These are phyloP conservation scores for Zelostemma sp. DNA, from an alignment of 1,140 invertebrate species.

Conservation along the genomic window DNA sequence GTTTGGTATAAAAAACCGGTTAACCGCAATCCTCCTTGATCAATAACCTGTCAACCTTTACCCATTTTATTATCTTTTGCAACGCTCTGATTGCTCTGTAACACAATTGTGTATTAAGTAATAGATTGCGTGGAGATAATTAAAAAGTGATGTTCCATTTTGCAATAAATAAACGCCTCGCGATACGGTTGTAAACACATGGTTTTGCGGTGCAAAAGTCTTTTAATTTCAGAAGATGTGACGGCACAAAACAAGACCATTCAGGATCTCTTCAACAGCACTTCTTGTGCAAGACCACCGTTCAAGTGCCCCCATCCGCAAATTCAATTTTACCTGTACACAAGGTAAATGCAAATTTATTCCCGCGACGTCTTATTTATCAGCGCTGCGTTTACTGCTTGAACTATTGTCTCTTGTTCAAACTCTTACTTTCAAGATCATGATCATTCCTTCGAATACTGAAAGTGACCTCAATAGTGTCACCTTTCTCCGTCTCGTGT, in stretches of 20 bases:
- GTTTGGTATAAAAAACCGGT: conserved; percentile 39
- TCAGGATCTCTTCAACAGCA: conserved; percentile 81
- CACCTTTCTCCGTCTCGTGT: conserved; percentile 61
- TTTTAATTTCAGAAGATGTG: conserved; percentile 48
- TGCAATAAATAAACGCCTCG: too few relatives aligned
- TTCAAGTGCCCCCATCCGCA: conserved; percentile 84
- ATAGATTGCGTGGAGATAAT: conserved; percentile 3
- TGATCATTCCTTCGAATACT: conserved; percentile 59
- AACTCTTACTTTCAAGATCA: conserved; percentile 68
- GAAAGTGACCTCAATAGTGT: conserved; percentile 67
- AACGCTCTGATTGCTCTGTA: conserved; percentile 36
- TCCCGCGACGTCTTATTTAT: background rate
- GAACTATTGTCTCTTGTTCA: conserved; percentile 12
- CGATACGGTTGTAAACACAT: too few relatives aligned
- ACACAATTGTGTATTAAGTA: conserved; percentile 24
- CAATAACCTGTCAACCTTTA: conserved; percentile 26
- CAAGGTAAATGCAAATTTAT: conserved; percentile 72
- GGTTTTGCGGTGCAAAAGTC: too few relatives aligned
- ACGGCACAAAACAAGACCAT: conserved; percentile 70
- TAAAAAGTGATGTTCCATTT: conserved; percentile 2
- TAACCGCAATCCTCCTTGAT: background rate
- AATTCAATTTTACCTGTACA: conserved; percentile 87
- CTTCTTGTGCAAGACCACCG: conserved; percentile 84
- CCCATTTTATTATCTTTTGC: conserved; percentile 28
- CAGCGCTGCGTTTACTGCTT: background rate